Conservation (phyloP, 2,888 invertebrate species). For the Pristionchus arcanus region DNA sequence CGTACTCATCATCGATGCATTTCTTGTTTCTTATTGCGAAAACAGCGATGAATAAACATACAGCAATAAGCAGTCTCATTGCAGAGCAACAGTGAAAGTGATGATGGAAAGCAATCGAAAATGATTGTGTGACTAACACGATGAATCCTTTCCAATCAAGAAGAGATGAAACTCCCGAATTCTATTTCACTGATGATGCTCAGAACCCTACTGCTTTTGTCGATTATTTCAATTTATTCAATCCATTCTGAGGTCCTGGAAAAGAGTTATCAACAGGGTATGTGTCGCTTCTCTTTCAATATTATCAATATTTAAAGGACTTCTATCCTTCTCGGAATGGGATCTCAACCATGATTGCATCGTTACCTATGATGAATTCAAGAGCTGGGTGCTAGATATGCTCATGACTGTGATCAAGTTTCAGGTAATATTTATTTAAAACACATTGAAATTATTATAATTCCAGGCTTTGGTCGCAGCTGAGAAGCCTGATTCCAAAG, state of each 20-base stretch:
- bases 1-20: neutral
- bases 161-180: neutral
- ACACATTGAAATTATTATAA: neutral
- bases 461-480: neutral
- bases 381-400: slow-evolving; percentile 48
- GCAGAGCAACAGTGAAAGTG: neutral
- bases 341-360: slow-evolving; percentile 55
- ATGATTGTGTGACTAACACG: neutral
- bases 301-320: neutral
- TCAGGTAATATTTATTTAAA: neutral
- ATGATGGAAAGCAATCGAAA: neutral
- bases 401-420: slow-evolving; percentile 28
- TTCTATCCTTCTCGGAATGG: slow-evolving; percentile 46
- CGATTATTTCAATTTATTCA: neutral
- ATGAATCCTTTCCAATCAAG: neutral
- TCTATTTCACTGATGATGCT: neutral
- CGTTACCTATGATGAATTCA: slow-evolving; percentile 40
- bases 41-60: neutral
- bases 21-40: neutral
- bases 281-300: neutral
- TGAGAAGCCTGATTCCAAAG: neutral
- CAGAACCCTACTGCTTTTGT: neutral
- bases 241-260: neutral
- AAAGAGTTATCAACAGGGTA: slow-evolving; percentile 55
- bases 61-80: neutral